Evolutionary conservation across 2,113 vertebrate genomes (phyloP).

Genomic region (Galeopterus variegatus): DNA sequence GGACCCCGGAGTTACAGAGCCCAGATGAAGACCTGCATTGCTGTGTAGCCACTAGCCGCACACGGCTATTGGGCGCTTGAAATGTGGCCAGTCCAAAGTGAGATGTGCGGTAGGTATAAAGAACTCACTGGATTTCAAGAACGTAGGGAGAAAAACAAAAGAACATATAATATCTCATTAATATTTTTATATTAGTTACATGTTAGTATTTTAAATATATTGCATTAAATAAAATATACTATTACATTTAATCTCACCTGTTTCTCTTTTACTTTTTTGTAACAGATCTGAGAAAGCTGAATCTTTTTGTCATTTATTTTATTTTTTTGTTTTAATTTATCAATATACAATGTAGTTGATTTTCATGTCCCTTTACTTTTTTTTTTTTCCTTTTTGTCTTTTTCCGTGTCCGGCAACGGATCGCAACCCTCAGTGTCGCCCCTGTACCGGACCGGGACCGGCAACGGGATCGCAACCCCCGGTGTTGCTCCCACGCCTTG

Average conservation of each 20-base stretch:
- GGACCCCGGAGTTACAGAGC: not conserved
- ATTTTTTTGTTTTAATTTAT: too few relatives aligned
- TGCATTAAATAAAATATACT: not conserved
- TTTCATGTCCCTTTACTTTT: too few relatives aligned
- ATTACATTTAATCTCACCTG: not conserved
- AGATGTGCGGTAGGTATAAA: not conserved
- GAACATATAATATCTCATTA: not conserved
- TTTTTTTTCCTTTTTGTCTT: too few relatives aligned
- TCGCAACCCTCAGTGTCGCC: too few relatives aligned
- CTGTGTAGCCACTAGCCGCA: not conserved
- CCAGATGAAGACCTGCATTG: not conserved
- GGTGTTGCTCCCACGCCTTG: too few relatives aligned
- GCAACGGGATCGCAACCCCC: too few relatives aligned
- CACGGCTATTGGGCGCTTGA: not conserved
- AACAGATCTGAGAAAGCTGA: too few relatives aligned
- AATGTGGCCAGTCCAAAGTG: not conserved
- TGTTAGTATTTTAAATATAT: not conserved
- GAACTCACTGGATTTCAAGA: not conserved
- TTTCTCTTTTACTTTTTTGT: not conserved
- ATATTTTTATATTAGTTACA: not conserved
- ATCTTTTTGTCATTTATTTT: too few relatives aligned
- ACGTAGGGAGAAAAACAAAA: not conserved
- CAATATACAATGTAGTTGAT: too few relatives aligned
- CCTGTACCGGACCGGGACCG: too few relatives aligned
- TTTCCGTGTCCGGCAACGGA: too few relatives aligned